A percentile compares a stretch with the other conserved stretches of the same genome.
These are phyloP conservation scores for Lacerta bilineata DNA, from an alignment of 2,797 vertebrate genomes.

Conservation along the genomic window DNA sequence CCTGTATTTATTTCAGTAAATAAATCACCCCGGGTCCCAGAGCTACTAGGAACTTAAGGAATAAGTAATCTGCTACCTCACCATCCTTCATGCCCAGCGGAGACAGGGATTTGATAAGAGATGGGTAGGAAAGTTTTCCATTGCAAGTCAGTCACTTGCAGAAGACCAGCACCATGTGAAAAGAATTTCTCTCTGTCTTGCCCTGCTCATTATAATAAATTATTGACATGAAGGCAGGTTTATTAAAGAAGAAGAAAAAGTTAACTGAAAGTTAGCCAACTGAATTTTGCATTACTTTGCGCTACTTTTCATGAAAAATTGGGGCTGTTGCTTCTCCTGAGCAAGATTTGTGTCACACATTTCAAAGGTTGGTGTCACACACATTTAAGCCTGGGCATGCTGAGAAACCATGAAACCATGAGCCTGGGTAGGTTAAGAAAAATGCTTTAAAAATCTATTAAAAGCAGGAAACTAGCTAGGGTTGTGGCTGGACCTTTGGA, in stretches of 20 bases:
- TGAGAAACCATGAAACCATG: slow-evolving; percentile 19
- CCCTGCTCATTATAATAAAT: slow-evolving; percentile 42
- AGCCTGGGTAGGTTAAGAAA: background rate
- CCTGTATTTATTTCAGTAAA: background rate
- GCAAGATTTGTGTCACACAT: slow-evolving; percentile 23
- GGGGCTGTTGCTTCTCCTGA: slow-evolving; percentile 17
- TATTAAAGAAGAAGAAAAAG: slow-evolving; percentile 29
- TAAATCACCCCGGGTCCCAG: background rate
- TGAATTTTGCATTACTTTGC: background rate
- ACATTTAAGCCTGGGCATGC: slow-evolving; percentile 7
- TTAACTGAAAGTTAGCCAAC: slow-evolving; percentile 27
- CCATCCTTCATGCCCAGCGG: background rate
- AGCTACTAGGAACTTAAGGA: background rate
- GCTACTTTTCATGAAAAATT: background rate
- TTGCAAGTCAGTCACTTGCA: background rate
- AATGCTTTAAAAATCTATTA: too few species aligned
- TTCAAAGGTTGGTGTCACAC: slow-evolving; percentile 33
- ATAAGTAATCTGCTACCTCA: background rate
- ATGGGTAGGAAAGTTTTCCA: background rate
- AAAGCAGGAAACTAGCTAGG: too few species aligned
- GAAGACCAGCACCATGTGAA: background rate
- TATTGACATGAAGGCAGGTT: slow-evolving; percentile 18
- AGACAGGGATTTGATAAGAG: background rate
- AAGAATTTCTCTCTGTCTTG: background rate
- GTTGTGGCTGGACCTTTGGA: too few species aligned